phyloP scores from a whole-genome alignment of 2,888 invertebrate species.

The Therioaphis trifolii region DNA sequence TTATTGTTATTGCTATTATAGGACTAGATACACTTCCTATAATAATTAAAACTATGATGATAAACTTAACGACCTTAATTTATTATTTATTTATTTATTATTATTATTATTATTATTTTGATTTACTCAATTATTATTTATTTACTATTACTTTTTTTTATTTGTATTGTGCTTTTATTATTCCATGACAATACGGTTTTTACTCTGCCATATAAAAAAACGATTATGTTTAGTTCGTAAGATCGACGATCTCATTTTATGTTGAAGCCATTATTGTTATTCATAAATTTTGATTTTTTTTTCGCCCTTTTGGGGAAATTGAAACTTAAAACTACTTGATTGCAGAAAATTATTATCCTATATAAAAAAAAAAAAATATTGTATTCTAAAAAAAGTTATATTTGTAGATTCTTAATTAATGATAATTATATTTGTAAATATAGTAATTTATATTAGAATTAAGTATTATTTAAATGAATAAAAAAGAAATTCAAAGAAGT shows the following conservation, averaged over 20 bases:
- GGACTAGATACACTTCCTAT: slow-evolving; percentile 50
- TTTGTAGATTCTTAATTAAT: slow-evolving; percentile 60
- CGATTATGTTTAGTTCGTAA: slow-evolving; percentile 58
- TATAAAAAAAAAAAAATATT: slow-evolving; percentile 47
- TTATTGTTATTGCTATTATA: slow-evolving; percentile 54
- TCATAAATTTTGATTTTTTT: slow-evolving; percentile 62
- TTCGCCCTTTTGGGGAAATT: slow-evolving; percentile 49
- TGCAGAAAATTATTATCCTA: slow-evolving; percentile 59
- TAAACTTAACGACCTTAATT: slow-evolving; percentile 2
- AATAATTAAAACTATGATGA: slow-evolving; percentile 24
- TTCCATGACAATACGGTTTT: slow-evolving; percentile 44
- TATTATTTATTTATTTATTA: background rate
- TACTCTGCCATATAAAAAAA: slow-evolving; percentile 58
- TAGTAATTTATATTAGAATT: slow-evolving; percentile 62
- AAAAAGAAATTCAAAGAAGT: slow-evolving; percentile 43
- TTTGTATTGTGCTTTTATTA: slow-evolving; percentile 41
- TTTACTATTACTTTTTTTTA: slow-evolving; percentile 20
- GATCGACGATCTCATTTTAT: slow-evolving; percentile 61
- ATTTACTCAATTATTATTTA: background rate
- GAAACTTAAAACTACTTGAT: slow-evolving; percentile 58
- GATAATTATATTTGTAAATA: slow-evolving; percentile 61
- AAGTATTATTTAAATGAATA: slow-evolving; percentile 62
- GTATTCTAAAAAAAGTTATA: slow-evolving; percentile 63
- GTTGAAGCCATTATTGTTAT: slow-evolving; percentile 61
- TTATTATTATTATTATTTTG: background rate